Percentiles rank a stretch among this genome's conserved stretches.
Conservation (phyloP, 1,140 invertebrate species). For the Neodiprion lecontei region DNA sequence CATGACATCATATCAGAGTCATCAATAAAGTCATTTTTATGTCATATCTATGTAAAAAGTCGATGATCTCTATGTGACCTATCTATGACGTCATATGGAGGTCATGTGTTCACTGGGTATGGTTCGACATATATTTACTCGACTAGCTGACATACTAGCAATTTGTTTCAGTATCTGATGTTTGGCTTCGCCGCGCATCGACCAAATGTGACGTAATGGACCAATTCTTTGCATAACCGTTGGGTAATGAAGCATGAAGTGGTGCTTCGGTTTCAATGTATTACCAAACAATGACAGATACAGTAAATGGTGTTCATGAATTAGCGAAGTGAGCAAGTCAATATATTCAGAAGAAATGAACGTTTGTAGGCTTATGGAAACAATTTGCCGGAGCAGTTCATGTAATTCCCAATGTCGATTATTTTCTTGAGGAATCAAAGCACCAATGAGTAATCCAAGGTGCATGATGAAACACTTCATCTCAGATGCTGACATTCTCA, state of each 20-base stretch:
- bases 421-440: slow-evolving; percentile 11
- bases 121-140: slow-evolving; percentile 23
- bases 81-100: too few species aligned
- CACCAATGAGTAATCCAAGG: slow-evolving; percentile 17
- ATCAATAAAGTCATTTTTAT: too few species aligned
- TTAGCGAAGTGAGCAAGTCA: slow-evolving; percentile 19
- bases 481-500: slow-evolving; percentile 30
- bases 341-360: slow-evolving; percentile 19
- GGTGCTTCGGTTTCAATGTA: slow-evolving; percentile 25
- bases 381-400: slow-evolving; percentile 20
- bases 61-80: too few species aligned
- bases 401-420: slow-evolving; percentile 25
- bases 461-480: slow-evolving; percentile 25
- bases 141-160: slow-evolving; percentile 16
- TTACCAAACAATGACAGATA: slow-evolving; percentile 24
- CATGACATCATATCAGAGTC: too few species aligned
- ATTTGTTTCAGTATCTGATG: slow-evolving; percentile 27
- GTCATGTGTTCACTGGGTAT: too few species aligned
- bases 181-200: slow-evolving; percentile 28
- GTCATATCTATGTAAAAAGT: too few species aligned
- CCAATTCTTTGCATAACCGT: slow-evolving; percentile 22
- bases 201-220: slow-evolving; percentile 24
- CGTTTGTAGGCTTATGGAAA: slow-evolving; percentile 16
- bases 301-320: slow-evolving; percentile 25
- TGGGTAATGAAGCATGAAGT: slow-evolving; percentile 27